Base-by-base conservation (phyloP, 2,797 vertebrate species). In the Artibeus lituratus region DNA sequence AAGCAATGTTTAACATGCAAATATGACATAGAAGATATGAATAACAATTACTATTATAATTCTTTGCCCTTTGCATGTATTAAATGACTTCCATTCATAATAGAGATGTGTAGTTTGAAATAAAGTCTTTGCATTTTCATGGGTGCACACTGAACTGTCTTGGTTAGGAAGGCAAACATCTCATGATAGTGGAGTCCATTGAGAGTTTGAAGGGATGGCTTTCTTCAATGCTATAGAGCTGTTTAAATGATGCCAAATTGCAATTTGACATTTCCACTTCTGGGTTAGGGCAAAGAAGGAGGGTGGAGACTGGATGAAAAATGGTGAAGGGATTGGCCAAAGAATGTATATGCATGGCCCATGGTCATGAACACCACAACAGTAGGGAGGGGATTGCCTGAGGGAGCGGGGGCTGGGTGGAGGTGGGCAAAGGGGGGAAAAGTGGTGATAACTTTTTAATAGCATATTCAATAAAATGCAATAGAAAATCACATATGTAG, bases 31-130 rank as follows among this genome's bases (percentile, higher is more conserved):
- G 39, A 95, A 87, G 49, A 69, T 67, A 44, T 22, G 19, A 92
- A 29, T 97, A 83, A 57, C 87, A 73, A 72, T 91, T 53, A 7
- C 70, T 90, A 53, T 89, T 96, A 73, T 7, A 85, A 87, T 10
- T 67, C 53, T 94, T 92, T 92, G 26, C 15, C 15, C 67, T 76
- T 70, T 95, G 86, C 83, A 78, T 44, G 80, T 91, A 86, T 73
- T 53, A 90, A 96, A 67, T 69, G 67, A 80, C 72, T 87, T 6
- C 16, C 14, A 74, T 62, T 82, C 0, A 2, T 19, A 59, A 70
- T 39, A 70, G 65, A 74, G 87, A 59, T 91, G 18, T 76, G 22
- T 53, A 59, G 4, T 65, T 92, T 88, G 83, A 39, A 80, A n/a
- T 62, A 87, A 10, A 91, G 18, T 4, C 8, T 90, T 91, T 47